Evolutionary conservation across 2,113 vertebrate species (phyloP), one percentile per base, ranked within the genome.

Genomic region (Orientallactaga bullata): DNA sequence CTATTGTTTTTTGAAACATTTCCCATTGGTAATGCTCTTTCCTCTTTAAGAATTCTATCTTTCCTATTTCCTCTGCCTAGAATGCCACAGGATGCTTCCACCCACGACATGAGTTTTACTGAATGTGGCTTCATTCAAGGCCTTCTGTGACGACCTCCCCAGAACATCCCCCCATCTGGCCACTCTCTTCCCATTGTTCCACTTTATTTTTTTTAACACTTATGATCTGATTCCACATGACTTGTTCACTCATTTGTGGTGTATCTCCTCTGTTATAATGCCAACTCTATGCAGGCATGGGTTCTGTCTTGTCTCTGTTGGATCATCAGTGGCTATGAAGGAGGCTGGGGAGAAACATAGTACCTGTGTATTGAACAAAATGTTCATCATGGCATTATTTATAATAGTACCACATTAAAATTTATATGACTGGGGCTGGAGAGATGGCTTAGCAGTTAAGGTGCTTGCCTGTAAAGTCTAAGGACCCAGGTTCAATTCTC

Each of bases 11-110:
- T 18, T 28, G 12, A 58, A 42, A 8, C 24, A 42, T 28, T 72
- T 90, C 35, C n/a, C 7, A 1, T 2, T 42, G 5, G 6, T 21
- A 83, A 13, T 0, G 20, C 61, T 3, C 42, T 28, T 37, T 37
- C 35, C 72, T 30, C 30, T 1, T 10, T 13, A 2, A 2, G 1
- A 24, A 5, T 21, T 32, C 35, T 17, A 3, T 24, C 26, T 23
- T 16, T n/a, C n/a, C 16, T 17, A 2, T 72, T 24, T 65, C 32
- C 51, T n/a, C 37, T 28, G 17, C 15, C 11, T 39, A 28, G 17
- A 51, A 21, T 63, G 32, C 39, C 28, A 11, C 28, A 30, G 23
- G 5, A 71, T 8, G 9, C 24, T 24, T 3, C 30, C 58, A 18
- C 11, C 24, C 37, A 37, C 63, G 16, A 5, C 0, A 32, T 21